Evolutionary conservation across 2,888 invertebrate species (phyloP).

Genomic region (Parnassius apollo): DNA sequence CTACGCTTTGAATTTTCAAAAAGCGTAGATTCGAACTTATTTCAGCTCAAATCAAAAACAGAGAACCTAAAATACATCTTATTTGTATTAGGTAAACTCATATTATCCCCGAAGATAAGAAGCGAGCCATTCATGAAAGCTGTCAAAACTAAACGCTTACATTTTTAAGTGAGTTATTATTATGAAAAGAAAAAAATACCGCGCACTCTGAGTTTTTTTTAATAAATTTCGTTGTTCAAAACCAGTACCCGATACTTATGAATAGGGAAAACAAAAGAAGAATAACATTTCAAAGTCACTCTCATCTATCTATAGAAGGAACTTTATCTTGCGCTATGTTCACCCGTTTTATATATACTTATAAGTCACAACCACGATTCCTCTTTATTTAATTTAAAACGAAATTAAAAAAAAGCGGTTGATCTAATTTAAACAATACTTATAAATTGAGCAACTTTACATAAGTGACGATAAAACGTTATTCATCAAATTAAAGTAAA

Average conservation of each 20-base stretch:
- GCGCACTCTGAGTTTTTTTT: constrained; percentile 12
- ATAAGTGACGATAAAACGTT: constrained; percentile 71
- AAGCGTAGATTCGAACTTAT: too few species aligned
- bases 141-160: constrained; percentile 3
- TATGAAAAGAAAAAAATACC: constrained; percentile 17
- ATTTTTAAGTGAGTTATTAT: constrained; percentile 2
- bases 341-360: constrained; percentile 48
- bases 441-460: constrained; percentile 72
- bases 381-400: constrained; percentile 34
- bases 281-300: constrained; percentile 74
- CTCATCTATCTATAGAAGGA: constrained; percentile 49
- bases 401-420: constrained; percentile 45
- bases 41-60: background rate
- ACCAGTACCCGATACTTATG: constrained; percentile 21
- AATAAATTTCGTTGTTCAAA: constrained; percentile 34
- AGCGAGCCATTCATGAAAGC: background rate
- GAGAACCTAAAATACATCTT: background rate
- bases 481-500: constrained; percentile 44
- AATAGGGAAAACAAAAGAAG: constrained; percentile 35
- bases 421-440: constrained; percentile 45
- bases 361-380: constrained; percentile 73
- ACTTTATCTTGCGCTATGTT: constrained; percentile 45
- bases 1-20: too few species aligned
- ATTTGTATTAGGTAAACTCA: too few species aligned
- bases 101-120: constrained; percentile 11